These are phyloP conservation scores for Pseudolaguvia tuberculata DNA, from an alignment of 2,113 vertebrate genomes.

Conservation along the genomic window DNA sequence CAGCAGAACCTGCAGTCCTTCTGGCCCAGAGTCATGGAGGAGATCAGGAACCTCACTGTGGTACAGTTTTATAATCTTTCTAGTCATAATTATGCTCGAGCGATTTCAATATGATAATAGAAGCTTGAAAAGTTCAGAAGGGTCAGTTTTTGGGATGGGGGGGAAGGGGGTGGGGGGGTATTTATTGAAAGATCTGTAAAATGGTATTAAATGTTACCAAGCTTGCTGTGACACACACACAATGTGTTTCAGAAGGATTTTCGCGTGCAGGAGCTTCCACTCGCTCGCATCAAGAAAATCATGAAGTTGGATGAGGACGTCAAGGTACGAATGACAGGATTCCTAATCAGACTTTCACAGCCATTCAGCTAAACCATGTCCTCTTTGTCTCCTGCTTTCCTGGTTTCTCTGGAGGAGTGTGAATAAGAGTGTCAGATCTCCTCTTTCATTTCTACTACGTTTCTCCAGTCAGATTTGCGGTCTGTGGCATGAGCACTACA, in stretches of 20 bases:
- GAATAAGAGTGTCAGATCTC: not conserved
- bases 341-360: not conserved
- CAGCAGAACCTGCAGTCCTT: constrained; percentile 96
- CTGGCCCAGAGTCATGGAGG: constrained; percentile 98
- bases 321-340: constrained; percentile 73
- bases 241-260: constrained; percentile 89
- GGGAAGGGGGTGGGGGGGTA: no score
- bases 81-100: not conserved
- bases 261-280: constrained; percentile 91
- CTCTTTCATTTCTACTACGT: not conserved
- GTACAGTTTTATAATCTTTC: constrained; percentile 60
- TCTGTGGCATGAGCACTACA: not conserved
- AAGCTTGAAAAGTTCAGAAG: not conserved
- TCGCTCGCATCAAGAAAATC: constrained; percentile 98
- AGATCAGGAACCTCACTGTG: constrained; percentile 93
- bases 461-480: not conserved
- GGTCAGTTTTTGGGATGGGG: not conserved
- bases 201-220: not conserved
- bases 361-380: not conserved
- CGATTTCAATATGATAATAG: not conserved
- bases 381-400: not conserved
- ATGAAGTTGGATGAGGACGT: constrained; percentile 99
- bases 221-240: constrained; percentile 23
- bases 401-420: not conserved
- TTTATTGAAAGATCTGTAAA: not conserved